These are phyloP conservation scores for Brachyhypopomus gauderio DNA, from an alignment of 2,113 vertebrate genomes.

Conservation along the genomic window DNA sequence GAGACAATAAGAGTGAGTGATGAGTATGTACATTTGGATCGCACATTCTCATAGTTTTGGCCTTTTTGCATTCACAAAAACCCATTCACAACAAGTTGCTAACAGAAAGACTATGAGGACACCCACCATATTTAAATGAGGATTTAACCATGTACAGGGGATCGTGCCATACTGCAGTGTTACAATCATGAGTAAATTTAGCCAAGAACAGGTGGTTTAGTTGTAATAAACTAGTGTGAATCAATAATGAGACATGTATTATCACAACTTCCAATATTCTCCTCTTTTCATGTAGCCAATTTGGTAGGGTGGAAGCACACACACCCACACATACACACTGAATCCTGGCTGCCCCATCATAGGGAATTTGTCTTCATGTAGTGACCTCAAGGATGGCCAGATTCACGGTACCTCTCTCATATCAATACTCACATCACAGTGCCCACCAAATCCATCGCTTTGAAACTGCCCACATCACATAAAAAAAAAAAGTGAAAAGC, in stretches of 20 bases:
- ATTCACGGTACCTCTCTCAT: conserved; percentile 24
- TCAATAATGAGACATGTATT: conserved; percentile 3
- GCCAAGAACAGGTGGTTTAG: background rate
- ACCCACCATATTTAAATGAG: background rate
- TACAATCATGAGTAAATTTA: background rate
- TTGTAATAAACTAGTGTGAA: background rate
- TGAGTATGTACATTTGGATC: conserved; percentile 53
- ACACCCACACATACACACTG: conserved; percentile 1
- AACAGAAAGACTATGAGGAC: conserved; percentile 1
- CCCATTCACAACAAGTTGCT: background rate
- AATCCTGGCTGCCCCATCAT: conserved; percentile 52
- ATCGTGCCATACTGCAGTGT: background rate
- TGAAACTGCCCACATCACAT: conserved; percentile 36
- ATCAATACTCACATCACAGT: conserved; percentile 41
- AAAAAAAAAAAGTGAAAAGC: conserved; percentile 40
- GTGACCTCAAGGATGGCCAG: conserved; percentile 50
- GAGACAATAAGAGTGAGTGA: conserved; percentile 33
- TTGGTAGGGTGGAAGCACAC: conserved; percentile 14
- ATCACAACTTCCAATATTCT: conserved; percentile 23
- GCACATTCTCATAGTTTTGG: conserved; percentile 28
- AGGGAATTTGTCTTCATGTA: conserved; percentile 37
- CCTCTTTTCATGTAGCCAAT: conserved; percentile 29
- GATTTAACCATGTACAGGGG: background rate
- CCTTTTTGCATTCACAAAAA: conserved; percentile 22
- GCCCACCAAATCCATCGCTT: conserved; percentile 50